Base-by-base conservation (phyloP, 2,888 invertebrate species). In the Camponotus fellah region DNA sequence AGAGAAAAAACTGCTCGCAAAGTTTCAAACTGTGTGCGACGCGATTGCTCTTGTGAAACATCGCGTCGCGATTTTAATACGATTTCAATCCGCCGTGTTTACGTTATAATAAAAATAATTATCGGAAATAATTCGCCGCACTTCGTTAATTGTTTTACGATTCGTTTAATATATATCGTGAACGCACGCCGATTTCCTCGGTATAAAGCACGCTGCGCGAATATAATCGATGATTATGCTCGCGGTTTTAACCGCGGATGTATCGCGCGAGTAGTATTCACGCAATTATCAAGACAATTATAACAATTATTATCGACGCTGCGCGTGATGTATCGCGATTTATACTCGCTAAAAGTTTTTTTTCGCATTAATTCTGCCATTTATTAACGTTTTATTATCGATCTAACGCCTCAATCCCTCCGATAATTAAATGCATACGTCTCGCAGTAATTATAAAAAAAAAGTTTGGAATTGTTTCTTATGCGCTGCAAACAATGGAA, bases 81-180 rank as follows among this genome's bases (percentile, higher is more conserved):
- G 64, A n/a, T 37, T 76, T 14, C 12, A 56, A 56, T 66, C 21
- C 17, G 56, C 9, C 49, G 6, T 49, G 26, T 53, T 77, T 66
- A 40, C n/a, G 21, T 60, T 49, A 66, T 65, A 40, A 72, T 46
- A 10, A 8, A 66, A 66, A 56, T 77, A 66, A 77, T 77, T 56
- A 3, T 26, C 65, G 17, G 21, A 26, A 21, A n/a, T 37, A 14
- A 53, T 53, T 34, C 77, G 77, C 66, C 40, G 12, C 66, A 4
- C 43, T 77, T 56, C 26, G 56, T 66, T 26, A 56, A 26, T 56
- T 21, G 66, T 77, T 77, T 77, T 66, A 77, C 77, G 66, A 56
- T 66, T 66, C 32, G 37, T 56, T 77, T 53, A 56, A 26, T 26
- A 26, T 26, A 26, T n/a, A 66, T 56, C 17, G 65, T 32, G 66